phyloP scores from a whole-genome alignment of 2,888 invertebrate species.

The Carterocephalus palaemon region DNA sequence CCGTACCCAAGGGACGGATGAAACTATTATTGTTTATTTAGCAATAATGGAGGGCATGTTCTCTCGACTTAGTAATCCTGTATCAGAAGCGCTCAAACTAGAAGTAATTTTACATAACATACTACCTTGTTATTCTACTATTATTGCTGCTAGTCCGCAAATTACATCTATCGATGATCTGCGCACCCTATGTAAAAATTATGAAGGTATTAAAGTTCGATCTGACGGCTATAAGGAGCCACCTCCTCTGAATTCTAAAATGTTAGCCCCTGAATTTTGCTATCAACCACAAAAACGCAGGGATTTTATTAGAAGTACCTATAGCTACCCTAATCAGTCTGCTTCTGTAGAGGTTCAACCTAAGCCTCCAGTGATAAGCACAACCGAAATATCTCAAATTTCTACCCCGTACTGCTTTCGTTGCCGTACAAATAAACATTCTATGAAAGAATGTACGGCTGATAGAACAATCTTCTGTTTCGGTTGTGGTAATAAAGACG shows the following conservation, averaged over 20 bases:
- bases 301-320: background rate
- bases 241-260: background rate
- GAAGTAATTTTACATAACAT: background rate
- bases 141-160: background rate
- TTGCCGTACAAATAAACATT: background rate
- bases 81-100: background rate
- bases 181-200: background rate
- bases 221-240: background rate
- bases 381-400: background rate
- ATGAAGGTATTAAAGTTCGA: background rate
- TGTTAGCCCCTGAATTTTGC: background rate
- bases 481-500: background rate
- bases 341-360: too few species aligned
- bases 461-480: constrained; percentile 1
- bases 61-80: background rate
- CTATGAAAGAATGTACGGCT: background rate
- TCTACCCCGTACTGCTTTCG: background rate
- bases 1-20: background rate
- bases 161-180: background rate
- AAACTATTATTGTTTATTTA: background rate
- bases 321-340: background rate
- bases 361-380: too few species aligned
- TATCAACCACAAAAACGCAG: background rate
- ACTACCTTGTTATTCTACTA: background rate
- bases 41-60: background rate